Evolutionary conservation across 2,113 vertebrate species (phyloP).

Genomic region (Pituophis catenifer): DNA sequence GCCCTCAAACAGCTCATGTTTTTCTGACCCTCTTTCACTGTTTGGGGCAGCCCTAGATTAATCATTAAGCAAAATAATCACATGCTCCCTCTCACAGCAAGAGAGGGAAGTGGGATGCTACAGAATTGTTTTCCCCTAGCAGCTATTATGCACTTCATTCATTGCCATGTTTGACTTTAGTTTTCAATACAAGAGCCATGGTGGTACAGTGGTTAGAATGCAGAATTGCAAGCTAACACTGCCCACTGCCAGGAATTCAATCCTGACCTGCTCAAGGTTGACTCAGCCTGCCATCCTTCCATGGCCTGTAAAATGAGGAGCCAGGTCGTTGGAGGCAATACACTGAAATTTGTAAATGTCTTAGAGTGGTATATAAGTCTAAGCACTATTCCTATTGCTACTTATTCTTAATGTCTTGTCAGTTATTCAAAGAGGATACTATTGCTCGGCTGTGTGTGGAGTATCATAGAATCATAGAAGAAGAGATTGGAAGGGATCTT

Average conservation of each 20-base stretch:
- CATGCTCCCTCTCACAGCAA: not conserved
- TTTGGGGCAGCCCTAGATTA: not conserved
- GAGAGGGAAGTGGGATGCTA: not conserved
- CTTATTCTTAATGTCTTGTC: not conserved
- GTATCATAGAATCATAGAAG: not conserved
- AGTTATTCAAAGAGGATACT: not conserved
- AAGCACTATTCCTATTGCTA: not conserved
- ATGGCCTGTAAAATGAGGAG: no score
- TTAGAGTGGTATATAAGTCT: no score
- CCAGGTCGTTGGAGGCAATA: no score
- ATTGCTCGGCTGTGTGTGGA: not conserved
- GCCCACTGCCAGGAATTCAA: not conserved
- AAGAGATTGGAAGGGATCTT: no score
- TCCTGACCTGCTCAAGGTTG: no score
- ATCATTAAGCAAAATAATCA: not conserved
- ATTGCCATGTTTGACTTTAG: not conserved
- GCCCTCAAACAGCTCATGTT: not conserved
- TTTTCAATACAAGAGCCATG: not conserved
- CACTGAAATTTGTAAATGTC: no score
- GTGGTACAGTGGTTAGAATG: not conserved
- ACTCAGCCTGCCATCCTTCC: no score
- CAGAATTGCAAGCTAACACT: not conserved
- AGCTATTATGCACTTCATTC: not conserved
- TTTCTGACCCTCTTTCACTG: not conserved
- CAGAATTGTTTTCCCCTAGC: not conserved